These are phyloP conservation scores for Leptopilina myrica DNA, from an alignment of 2,888 invertebrate species.

Conservation along the genomic window DNA sequence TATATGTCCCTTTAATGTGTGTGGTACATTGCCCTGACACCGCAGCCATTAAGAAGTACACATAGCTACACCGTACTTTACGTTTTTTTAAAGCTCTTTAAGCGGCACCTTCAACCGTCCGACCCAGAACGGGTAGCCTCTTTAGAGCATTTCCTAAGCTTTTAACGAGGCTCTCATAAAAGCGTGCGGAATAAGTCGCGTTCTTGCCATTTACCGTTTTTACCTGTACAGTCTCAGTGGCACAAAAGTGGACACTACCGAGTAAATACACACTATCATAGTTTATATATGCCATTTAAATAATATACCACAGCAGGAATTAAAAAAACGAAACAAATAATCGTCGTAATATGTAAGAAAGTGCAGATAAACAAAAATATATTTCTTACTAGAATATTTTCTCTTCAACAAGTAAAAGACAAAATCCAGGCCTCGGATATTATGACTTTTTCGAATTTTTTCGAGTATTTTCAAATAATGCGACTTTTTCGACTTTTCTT, in stretches of 20 bases:
- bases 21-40: constrained; percentile 41
- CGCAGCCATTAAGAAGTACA: constrained; percentile 66
- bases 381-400: too few relatives aligned
- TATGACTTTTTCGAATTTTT: too few relatives aligned
- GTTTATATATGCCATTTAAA: neutral
- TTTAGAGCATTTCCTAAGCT: constrained; percentile 69
- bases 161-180: constrained; percentile 68
- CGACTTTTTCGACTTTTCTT: too few relatives aligned
- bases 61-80: constrained; percentile 58
- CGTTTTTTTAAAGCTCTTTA: constrained; percentile 65
- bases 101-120: constrained; percentile 61
- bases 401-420: too few relatives aligned
- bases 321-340: neutral
- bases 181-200: constrained; percentile 48
- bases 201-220: constrained; percentile 53
- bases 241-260: constrained; percentile 15
- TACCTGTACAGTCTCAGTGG: constrained; percentile 15
- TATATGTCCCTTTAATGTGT: neutral
- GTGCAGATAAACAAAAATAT: too few relatives aligned
- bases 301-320: neutral
- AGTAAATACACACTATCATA: constrained; percentile 23
- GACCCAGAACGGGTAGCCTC: constrained; percentile 45
- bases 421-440: too few relatives aligned
- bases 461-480: too few relatives aligned
- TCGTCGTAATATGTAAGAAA: too few relatives aligned